Conservation (phyloP, 2,888 invertebrate species). For the Acrobasis repandana region DNA sequence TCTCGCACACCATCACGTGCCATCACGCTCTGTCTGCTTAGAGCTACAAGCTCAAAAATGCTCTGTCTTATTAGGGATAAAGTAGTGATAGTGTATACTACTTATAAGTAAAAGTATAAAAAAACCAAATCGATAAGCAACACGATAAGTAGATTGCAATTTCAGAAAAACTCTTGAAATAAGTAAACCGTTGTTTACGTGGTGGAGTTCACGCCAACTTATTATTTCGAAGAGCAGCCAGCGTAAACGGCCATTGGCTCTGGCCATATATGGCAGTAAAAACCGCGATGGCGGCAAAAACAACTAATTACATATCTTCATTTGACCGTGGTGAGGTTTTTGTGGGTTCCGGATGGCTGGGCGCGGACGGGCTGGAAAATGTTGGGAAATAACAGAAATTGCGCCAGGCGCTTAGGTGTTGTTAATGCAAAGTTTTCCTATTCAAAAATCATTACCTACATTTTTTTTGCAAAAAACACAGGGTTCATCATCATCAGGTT, state of each 20-base stretch:
- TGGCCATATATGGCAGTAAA: conserved; percentile 63
- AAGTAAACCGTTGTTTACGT: conserved; percentile 35
- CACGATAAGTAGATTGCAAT: neutral
- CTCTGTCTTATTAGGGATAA: no score
- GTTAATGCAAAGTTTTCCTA: conserved; percentile 19
- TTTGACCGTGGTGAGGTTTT: conserved; percentile 76
- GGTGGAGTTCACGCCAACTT: conserved; percentile 43
- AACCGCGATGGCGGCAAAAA: conserved; percentile 61
- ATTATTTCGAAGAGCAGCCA: conserved; percentile 62
- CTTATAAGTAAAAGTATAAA: no score
- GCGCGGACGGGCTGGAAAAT: conserved; percentile 60
- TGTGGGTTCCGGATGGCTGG: conserved; percentile 59
- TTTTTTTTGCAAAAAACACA: no score
- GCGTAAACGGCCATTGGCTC: conserved; percentile 69
- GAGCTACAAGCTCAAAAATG: no score
- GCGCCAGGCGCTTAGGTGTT: conserved; percentile 7
- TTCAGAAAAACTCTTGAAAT: conserved; percentile 43
- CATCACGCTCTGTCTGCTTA: no score
- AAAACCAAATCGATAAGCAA: no score
- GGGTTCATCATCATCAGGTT: no score
- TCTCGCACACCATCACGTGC: no score
- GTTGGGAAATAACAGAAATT: conserved; percentile 50
- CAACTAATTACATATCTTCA: conserved; percentile 78
- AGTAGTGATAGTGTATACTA: no score
- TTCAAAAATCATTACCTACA: no score